Percentiles rank a stretch among this genome's conserved stretches.
These are phyloP conservation scores for Galago senegalensis DNA, from an alignment of 2,797 vertebrate species.

Conservation along the genomic window DNA sequence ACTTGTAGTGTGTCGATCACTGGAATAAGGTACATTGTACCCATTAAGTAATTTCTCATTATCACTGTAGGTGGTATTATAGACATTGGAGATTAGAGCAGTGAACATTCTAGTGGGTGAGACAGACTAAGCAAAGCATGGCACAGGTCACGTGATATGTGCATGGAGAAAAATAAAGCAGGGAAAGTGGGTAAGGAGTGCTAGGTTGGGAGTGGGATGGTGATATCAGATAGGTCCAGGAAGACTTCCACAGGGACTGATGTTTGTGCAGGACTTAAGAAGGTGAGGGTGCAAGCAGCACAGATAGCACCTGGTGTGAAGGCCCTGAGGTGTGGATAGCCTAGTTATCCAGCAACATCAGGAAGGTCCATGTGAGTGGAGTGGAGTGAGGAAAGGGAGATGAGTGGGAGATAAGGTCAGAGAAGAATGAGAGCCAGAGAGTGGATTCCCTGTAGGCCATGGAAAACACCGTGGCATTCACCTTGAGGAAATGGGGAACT, in stretches of 20 bases:
- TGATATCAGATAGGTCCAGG: not conserved
- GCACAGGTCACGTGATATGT: not conserved
- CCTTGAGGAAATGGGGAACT: not conserved
- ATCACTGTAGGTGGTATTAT: not conserved
- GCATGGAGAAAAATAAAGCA: not conserved
- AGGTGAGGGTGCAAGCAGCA: not conserved
- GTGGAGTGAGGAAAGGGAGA: not conserved
- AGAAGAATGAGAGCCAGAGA: not conserved
- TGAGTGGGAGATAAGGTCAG: not conserved
- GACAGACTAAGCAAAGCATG: not conserved
- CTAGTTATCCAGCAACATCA: not conserved
- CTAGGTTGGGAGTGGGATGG: not conserved
- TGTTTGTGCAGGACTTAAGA: not conserved
- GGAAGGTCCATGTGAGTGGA: not conserved
- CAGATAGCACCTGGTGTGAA: not conserved
- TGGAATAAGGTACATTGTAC: not conserved
- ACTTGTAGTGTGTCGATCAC: not conserved
- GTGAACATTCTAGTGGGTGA: constrained; percentile 3
- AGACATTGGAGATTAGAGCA: not conserved
- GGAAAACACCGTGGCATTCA: constrained; percentile 1
- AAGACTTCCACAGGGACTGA: not conserved
- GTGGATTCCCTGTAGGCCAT: not conserved
- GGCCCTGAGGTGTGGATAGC: not conserved
- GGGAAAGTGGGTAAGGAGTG: not conserved
- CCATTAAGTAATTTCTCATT: not conserved